Evolutionary conservation across 1,140 invertebrate genomes (phyloP).

Genomic region (Aphidius gifuensis): DNA sequence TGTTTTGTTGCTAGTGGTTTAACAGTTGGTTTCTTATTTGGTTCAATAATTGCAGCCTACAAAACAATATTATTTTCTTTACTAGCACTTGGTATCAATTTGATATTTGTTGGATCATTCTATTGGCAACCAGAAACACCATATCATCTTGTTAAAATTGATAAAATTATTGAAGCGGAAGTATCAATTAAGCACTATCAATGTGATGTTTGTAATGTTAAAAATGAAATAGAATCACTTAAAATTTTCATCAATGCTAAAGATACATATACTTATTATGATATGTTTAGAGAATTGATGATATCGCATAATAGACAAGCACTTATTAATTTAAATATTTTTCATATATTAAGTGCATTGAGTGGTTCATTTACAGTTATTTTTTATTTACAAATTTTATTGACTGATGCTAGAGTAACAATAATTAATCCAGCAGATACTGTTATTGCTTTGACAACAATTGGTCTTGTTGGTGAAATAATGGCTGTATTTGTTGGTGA

Average conservation of each 20-base stretch:
- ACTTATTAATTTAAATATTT: slow-evolving; percentile 60
- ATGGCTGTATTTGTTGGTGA: slow-evolving; percentile 66
- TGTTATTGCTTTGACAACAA: slow-evolving; percentile 65
- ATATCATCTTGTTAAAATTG: slow-evolving; percentile 61
- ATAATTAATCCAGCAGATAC: slow-evolving; percentile 49
- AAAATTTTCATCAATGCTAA: slow-evolving; percentile 54
- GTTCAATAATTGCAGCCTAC: slow-evolving; percentile 62
- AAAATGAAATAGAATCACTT: slow-evolving; percentile 60
- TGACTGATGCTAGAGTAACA: slow-evolving; percentile 57
- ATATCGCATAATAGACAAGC: slow-evolving; percentile 61
- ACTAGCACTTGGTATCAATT: slow-evolving; percentile 54
- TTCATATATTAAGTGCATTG: slow-evolving; percentile 70
- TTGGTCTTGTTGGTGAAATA: slow-evolving; percentile 62
- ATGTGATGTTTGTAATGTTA: slow-evolving; percentile 54
- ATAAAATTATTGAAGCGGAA: slow-evolving; percentile 58
- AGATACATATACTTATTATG: slow-evolving; percentile 52
- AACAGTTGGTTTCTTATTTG: slow-evolving; percentile 62
- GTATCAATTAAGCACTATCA: slow-evolving; percentile 58
- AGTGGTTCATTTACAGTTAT: slow-evolving; percentile 70
- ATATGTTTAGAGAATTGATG: slow-evolving; percentile 57
- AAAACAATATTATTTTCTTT: slow-evolving; percentile 57
- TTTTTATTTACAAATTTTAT: slow-evolving; percentile 69
- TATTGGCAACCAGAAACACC: slow-evolving; percentile 71
- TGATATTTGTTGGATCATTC: slow-evolving; percentile 61
- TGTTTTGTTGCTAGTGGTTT: slow-evolving; percentile 58